Base-by-base conservation (phyloP, 2,113 vertebrate genomes). In the Uropsilus gracilis region DNA sequence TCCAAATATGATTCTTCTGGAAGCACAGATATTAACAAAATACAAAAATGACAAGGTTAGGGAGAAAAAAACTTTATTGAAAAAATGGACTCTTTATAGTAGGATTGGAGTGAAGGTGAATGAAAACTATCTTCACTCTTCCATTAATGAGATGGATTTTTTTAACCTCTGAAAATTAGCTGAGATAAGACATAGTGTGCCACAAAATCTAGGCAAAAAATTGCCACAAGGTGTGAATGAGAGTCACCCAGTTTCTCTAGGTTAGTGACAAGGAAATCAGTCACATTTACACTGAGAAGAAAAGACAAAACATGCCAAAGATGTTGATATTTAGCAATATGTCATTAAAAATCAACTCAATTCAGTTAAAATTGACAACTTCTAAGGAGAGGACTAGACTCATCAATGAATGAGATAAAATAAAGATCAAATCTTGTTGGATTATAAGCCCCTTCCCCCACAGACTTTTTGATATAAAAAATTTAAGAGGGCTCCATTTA, bases 131-230 rank as follows among this genome's bases (percentile, higher is more conserved):
- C 14, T 46, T 18, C 72, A 13, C 17, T 68, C 17, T 75, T 69
- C 57, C 53, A 28, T 28, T 95, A 18, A 50, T 50, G 30, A 61
- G 63, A 17, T 39, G 12, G 28, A 68, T 69, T 59, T 4, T 48
- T 90, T 94, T 94, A 18, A 73, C n/a, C 11, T 83, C 26, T 75
- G 64, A 75, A 95, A 95, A 93, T 71, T 63, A 86, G 48, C 46
- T 69, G 42, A 73, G 88, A 93, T 94, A 91, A 92, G 34, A 77
- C 86, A 28, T 5, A 68, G 73, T 75, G 72, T 80, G 32, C 17
- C 64, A 55, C 76, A 8, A 75, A 71, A 85, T 59, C 28, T 80
- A 76, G 32, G 76, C 69, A 87, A 59, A 24, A 94, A 89, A 83
- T 76, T 59, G 16, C 20, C 48, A 73, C 46, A 22, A 85, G 69